These are phyloP conservation scores for Anguilla rostrata DNA, from an alignment of 2,113 vertebrate genomes.

Conservation along the genomic window DNA sequence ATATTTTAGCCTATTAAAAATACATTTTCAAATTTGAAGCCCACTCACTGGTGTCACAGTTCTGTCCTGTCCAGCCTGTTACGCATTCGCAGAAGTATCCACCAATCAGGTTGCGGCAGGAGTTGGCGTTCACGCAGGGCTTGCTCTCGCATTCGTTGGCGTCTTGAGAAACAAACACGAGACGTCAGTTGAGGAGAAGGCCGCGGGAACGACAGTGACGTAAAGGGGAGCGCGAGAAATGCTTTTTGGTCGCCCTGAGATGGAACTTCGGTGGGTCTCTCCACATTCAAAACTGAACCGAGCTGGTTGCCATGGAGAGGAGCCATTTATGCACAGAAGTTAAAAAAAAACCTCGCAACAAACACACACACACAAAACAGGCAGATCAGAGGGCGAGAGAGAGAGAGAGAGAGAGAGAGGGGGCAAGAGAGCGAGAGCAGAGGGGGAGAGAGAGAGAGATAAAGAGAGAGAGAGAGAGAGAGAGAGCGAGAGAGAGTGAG, in stretches of 20 bases:
- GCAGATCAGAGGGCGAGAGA: background rate
- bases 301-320: conserved; percentile 29
- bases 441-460: background rate
- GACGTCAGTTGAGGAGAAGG: background rate
- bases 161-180: conserved; percentile 60
- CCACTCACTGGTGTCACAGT: conserved; percentile 86
- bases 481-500: background rate
- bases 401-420: background rate
- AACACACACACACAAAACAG: background rate
- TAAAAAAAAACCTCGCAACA: conserved; percentile 2
- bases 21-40: too few relatives aligned
- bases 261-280: background rate
- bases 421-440: background rate
- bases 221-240: background rate
- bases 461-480: background rate
- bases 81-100: conserved; percentile 91
- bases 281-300: conserved; percentile 30
- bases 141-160: conserved; percentile 85
- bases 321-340: conserved; percentile 17
- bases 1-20: too few relatives aligned
- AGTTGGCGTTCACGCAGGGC: conserved; percentile 85
- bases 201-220: background rate
- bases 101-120: conserved; percentile 89
- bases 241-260: background rate
- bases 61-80: conserved; percentile 85